Conservation (phyloP, 1,140 invertebrate species). For the Trichomalopsis sarcophagae region DNA sequence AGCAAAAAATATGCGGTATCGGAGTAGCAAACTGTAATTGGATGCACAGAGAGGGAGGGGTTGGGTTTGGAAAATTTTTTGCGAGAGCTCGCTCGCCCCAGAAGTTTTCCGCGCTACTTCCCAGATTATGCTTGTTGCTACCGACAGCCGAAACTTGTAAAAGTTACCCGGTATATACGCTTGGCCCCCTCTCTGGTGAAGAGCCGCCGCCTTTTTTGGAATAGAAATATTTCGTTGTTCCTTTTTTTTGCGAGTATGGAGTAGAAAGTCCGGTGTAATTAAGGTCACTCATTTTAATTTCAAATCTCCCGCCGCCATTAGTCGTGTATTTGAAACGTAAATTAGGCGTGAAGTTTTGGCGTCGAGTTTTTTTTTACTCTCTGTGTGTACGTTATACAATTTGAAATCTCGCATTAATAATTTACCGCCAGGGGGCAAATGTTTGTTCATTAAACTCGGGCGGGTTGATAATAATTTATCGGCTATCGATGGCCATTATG, state of each 20-base stretch:
- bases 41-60: not conserved
- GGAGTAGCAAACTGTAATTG: constrained; percentile 22
- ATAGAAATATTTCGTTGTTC: not conserved
- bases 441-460: too few relatives aligned
- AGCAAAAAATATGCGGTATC: constrained; percentile 9
- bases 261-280: not conserved
- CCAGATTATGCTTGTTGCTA: constrained; percentile 18
- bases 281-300: constrained; percentile 39
- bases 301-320: not conserved
- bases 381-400: not conserved
- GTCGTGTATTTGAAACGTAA: constrained; percentile 17
- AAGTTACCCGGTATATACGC: not conserved
- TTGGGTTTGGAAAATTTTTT: constrained; percentile 12
- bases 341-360: constrained; percentile 4
- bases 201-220: not conserved
- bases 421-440: too few relatives aligned
- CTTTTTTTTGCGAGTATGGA: not conserved
- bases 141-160: not conserved
- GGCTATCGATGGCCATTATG: too few relatives aligned
- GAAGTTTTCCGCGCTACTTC: constrained; percentile 1
- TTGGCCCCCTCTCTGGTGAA: not conserved
- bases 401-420: too few relatives aligned
- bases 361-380: not conserved
- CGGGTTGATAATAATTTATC: too few relatives aligned
- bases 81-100: not conserved